Evolutionary conservation across 2,888 invertebrate genomes (phyloP).

Genomic region (Ichneumon xanthorius): DNA sequence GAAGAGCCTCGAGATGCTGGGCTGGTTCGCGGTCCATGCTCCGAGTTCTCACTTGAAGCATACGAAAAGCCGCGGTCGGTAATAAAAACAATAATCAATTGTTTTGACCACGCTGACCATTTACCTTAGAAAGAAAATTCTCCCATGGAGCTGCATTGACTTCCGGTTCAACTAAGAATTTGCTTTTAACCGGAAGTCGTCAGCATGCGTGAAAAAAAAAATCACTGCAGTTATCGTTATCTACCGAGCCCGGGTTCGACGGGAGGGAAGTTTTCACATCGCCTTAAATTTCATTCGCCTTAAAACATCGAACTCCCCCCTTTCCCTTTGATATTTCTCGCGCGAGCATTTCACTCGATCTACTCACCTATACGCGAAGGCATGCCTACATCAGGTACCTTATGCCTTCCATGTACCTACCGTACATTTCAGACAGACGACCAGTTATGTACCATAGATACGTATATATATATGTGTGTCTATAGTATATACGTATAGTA

Average conservation of each 20-base stretch:
- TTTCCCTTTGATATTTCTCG: conserved; percentile 36
- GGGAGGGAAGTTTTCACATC: neutral
- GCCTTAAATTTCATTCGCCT: conserved; percentile 29
- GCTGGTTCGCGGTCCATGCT: neutral
- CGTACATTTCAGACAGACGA: conserved; percentile 47
- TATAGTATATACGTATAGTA: conserved; percentile 32
- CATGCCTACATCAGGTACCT: conserved; percentile 56
- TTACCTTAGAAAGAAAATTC: no score
- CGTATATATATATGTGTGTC: conserved; percentile 8
- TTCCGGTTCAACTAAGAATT: no score
- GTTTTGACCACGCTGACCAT: no score
- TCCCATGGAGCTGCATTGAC: no score
- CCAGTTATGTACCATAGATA: conserved; percentile 10
- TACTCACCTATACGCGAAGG: conserved; percentile 50
- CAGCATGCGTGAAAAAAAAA: neutral
- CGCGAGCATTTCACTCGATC: conserved; percentile 59
- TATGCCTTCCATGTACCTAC: conserved; percentile 41
- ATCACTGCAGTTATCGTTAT: neutral
- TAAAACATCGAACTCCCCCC: neutral
- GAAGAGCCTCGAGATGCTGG: neutral
- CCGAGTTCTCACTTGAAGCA: no score
- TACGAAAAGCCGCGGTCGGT: no score
- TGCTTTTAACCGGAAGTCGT: no score
- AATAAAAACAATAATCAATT: no score
- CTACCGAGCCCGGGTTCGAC: neutral